phyloP scores from a whole-genome alignment of 1,140 invertebrate genomes.

The Apis dorsata region DNA sequence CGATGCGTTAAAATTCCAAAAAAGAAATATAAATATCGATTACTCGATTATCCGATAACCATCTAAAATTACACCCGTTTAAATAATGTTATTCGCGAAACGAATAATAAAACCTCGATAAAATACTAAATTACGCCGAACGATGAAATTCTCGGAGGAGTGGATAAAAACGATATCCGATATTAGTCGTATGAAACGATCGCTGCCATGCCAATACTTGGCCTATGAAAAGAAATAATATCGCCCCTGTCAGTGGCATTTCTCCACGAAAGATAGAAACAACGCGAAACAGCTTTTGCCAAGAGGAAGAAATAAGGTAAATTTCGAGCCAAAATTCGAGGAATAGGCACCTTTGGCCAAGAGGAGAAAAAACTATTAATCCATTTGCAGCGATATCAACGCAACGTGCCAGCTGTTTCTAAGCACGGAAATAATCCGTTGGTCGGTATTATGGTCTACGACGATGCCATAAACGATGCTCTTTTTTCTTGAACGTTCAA shows the following conservation, averaged over 20 bases:
- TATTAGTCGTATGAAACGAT: not conserved
- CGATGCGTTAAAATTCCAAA: too few species aligned
- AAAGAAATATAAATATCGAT: too few species aligned
- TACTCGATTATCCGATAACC: too few species aligned
- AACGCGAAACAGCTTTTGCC: conserved; percentile 11
- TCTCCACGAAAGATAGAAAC: not conserved
- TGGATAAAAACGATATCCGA: not conserved
- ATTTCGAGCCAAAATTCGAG: conserved; percentile 32
- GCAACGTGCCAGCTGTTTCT: conserved; percentile 44
- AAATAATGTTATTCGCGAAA: not conserved
- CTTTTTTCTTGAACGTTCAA: not conserved
- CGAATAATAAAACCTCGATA: not conserved
- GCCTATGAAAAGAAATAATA: conserved; percentile 32
- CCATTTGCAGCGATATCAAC: conserved; percentile 51
- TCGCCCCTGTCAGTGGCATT: conserved; percentile 16
- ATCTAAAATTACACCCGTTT: too few species aligned
- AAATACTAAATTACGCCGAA: not conserved
- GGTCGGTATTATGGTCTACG: conserved; percentile 37
- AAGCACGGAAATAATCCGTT: conserved; percentile 57
- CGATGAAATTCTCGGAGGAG: not conserved
- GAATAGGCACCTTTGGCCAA: conserved; percentile 17
- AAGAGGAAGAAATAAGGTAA: conserved; percentile 19
- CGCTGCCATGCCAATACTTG: conserved; percentile 37
- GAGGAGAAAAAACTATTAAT: conserved; percentile 55
- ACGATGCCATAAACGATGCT: not conserved